phyloP scores from a whole-genome alignment of 2,888 invertebrate species.

The Drosophila fungiperda region DNA sequence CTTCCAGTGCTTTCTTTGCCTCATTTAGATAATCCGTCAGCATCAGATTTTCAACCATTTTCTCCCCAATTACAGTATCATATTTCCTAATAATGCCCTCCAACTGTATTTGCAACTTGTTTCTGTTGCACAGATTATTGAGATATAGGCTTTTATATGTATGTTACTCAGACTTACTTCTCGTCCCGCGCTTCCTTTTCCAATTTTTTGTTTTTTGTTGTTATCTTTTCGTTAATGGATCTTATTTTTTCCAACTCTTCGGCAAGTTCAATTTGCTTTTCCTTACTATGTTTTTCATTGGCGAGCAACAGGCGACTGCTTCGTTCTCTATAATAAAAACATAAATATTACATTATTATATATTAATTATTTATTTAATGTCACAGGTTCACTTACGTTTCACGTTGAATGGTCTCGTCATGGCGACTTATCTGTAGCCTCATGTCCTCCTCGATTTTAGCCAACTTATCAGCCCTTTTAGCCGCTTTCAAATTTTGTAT shows the following conservation, averaged over 20 bases:
- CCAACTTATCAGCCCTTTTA: slow-evolving; percentile 19
- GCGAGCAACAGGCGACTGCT: slow-evolving; percentile 59
- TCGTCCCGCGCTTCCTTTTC: slow-evolving; percentile 77
- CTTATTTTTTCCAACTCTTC: slow-evolving; percentile 62
- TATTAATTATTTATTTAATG: background rate
- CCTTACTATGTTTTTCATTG: slow-evolving; percentile 59
- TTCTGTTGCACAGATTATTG: slow-evolving; percentile 54
- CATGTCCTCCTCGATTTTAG: slow-evolving; percentile 33
- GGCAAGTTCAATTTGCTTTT: slow-evolving; percentile 66
- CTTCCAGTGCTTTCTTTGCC: slow-evolving; percentile 62
- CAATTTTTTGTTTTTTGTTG: slow-evolving; percentile 55
- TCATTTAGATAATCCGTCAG: slow-evolving; percentile 65
- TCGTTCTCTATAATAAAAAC: slow-evolving; percentile 60
- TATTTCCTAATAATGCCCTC: slow-evolving; percentile 80
- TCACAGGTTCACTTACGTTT: slow-evolving; percentile 35
- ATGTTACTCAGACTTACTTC: slow-evolving; percentile 66
- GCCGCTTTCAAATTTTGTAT: slow-evolving; percentile 4
- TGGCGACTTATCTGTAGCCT: slow-evolving; percentile 5
- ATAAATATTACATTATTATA: too few relatives aligned
- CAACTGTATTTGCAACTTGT: slow-evolving; percentile 79
- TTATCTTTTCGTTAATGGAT: slow-evolving; percentile 50
- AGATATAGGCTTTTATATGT: too few relatives aligned
- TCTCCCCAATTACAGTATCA: slow-evolving; percentile 81
- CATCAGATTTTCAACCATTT: slow-evolving; percentile 71
- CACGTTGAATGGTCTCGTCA: slow-evolving; percentile 35